Base-by-base conservation (phyloP, 1,140 invertebrate species). In the Intoshia linei region DNA sequence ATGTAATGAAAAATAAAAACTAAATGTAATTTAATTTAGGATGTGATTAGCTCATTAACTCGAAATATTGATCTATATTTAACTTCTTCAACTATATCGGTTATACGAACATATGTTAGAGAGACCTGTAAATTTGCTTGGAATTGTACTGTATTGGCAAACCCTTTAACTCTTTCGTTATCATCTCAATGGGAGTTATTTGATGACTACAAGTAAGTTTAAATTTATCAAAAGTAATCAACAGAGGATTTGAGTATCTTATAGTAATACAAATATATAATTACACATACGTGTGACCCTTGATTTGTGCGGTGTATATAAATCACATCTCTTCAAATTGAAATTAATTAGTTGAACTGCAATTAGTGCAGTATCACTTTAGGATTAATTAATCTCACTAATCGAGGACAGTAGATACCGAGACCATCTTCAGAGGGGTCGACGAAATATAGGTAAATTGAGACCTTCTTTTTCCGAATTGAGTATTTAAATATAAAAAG, bases 51-150 rank as follows among this genome's bases (percentile, higher is more conserved):
- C 29, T 45, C 42, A 19, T 39, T 58, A 41, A 54, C 51, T 37
- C 43, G 50, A 13, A 56, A 51, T 43, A 45, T 47, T 3, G 47
- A 48, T 42, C 47, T 55, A 40, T 49, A 42, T 45, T 44, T 57
- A 22, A 51, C 52, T 23, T 41, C 46, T 18, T 53, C 52, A 27
- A 41, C 43, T 19, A 48, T 44, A 15, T 58, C 47, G 22, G 40
- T 55, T 20, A 44, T 56, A 36, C 49, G 50, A 37, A 47, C 53
- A 33, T 58, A 54, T 40, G 53, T 58, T 34, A 44, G 54, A 7
- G 54, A 55, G 39, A 47, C 49, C 14, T 52, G 48, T 35, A 54
- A 54, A 33, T 39, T 54, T 19, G 52, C 55, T 35, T 58, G 54
- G 54, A 46, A 50, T 38, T 54, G 55, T 51, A 46, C 45, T 41